These are phyloP conservation scores for Phengaris arion DNA, from an alignment of 2,888 invertebrate species.

Conservation along the genomic window DNA sequence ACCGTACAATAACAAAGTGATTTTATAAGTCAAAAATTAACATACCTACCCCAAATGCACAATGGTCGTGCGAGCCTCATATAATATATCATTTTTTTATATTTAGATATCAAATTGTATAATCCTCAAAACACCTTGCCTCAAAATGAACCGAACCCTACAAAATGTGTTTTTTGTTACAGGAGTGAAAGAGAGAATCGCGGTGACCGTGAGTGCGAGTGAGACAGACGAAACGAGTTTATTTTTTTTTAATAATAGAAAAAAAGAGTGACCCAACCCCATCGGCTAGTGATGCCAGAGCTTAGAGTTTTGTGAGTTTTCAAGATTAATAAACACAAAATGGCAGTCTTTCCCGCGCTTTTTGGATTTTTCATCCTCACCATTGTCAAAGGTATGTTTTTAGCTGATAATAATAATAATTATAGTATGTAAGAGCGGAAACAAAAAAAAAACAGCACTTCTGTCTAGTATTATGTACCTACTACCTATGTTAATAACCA, in stretches of 20 bases:
- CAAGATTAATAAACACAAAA: slow-evolving; percentile 53
- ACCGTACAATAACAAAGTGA: background rate
- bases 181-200: slow-evolving; percentile 58
- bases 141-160: slow-evolving; percentile 51
- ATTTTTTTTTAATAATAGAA: slow-evolving; percentile 46
- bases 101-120: slow-evolving; percentile 45
- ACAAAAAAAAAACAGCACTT: background rate
- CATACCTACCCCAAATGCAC: background rate
- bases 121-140: slow-evolving; percentile 50
- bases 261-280: slow-evolving; percentile 53
- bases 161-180: slow-evolving; percentile 65
- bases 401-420: background rate
- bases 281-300: slow-evolving; percentile 63
- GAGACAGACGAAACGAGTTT: slow-evolving; percentile 56
- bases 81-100: slow-evolving; percentile 25
- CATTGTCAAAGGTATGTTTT: slow-evolving; percentile 62
- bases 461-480: background rate
- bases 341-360: slow-evolving; percentile 70
- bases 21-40: slow-evolving; percentile 5
- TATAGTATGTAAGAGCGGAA: background rate
- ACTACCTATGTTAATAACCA: background rate
- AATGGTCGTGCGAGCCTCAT: slow-evolving; percentile 5
- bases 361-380: slow-evolving; percentile 63
- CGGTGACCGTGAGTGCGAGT: slow-evolving; percentile 44
- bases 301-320: slow-evolving; percentile 51